These are phyloP conservation scores for Thecocarcelia acutangulata DNA, from an alignment of 2,888 invertebrate genomes.

Conservation along the genomic window DNA sequence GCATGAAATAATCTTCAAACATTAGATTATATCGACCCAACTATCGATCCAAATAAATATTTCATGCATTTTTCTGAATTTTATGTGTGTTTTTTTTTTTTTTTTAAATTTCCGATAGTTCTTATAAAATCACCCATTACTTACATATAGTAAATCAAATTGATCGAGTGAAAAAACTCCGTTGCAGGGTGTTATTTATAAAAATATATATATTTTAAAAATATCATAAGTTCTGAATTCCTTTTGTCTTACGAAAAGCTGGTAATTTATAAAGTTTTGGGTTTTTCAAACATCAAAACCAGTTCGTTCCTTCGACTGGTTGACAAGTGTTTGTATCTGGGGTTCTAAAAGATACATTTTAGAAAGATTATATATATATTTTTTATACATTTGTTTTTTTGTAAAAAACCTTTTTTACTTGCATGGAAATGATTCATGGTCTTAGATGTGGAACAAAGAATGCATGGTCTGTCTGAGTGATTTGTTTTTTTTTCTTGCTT, in stretches of 20 bases:
- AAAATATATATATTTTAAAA: too few species aligned
- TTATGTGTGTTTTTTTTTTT: too few species aligned
- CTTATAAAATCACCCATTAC: too few species aligned
- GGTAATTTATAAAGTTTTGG: neutral
- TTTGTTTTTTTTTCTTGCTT: neutral
- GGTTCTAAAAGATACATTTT: constrained; percentile 35
- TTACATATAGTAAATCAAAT: too few species aligned
- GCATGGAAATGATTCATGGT: constrained; percentile 57
- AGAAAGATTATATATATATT: constrained; percentile 17
- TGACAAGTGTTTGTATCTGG: constrained; percentile 31
- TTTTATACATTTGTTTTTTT: constrained; percentile 42
- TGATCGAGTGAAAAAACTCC: too few species aligned
- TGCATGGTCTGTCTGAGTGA: constrained; percentile 43
- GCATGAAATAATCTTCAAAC: too few species aligned
- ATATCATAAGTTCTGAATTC: neutral
- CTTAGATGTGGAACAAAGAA: constrained; percentile 59
- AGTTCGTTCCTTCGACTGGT: constrained; percentile 44
- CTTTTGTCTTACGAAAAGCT: neutral
- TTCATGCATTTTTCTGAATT: too few species aligned
- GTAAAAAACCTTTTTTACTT: constrained; percentile 40
- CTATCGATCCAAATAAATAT: too few species aligned
- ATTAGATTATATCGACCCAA: too few species aligned
- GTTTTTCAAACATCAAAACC: constrained; percentile 10
- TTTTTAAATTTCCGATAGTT: too few species aligned
- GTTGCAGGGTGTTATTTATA: too few species aligned